A percentile compares a stretch with the other conserved stretches of the same genome.
Conservation (phyloP, 2,113 vertebrate genomes). For the Tricholaema leucomelas region DNA sequence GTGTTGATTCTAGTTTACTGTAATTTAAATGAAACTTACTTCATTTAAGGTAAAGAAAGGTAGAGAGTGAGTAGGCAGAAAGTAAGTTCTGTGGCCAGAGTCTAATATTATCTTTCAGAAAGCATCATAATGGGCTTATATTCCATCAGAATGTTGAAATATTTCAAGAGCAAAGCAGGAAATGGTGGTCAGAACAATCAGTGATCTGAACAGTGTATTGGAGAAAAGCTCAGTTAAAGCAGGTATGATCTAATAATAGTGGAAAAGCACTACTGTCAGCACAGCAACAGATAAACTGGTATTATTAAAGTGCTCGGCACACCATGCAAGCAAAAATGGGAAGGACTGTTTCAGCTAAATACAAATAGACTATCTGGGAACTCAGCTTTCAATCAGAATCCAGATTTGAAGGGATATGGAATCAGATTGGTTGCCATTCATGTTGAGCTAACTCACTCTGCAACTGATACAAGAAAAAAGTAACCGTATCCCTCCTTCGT, state of each 20-base stretch:
- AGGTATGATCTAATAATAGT: neutral
- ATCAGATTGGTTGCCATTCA: slow-evolving; percentile 26
- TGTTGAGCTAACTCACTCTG: slow-evolving; percentile 8
- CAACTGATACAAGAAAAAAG: slow-evolving; percentile 6
- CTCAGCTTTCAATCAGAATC: slow-evolving; percentile 43
- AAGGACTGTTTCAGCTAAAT: neutral
- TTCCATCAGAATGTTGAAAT: neutral
- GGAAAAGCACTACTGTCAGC: neutral
- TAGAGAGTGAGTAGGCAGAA: neutral
- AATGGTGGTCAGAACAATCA: neutral
- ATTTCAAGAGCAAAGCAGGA: neutral
- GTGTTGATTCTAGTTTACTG: neutral
- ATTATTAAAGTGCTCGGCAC: neutral
- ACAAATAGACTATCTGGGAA: neutral
- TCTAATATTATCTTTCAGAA: neutral
- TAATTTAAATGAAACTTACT: neutral
- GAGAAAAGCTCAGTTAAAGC: neutral
- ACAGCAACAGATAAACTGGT: neutral
- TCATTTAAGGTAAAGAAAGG: neutral
- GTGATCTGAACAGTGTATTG: neutral
- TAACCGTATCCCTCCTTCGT: neutral
- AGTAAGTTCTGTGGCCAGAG: neutral
- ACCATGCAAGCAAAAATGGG: neutral
- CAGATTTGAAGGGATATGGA: slow-evolving; percentile 40
- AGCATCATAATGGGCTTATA: neutral